A percentile compares a stretch with the other conserved stretches of the same genome.
These are phyloP conservation scores for Eriosoma lanigerum DNA, from an alignment of 1,140 invertebrate species.

Conservation along the genomic window DNA sequence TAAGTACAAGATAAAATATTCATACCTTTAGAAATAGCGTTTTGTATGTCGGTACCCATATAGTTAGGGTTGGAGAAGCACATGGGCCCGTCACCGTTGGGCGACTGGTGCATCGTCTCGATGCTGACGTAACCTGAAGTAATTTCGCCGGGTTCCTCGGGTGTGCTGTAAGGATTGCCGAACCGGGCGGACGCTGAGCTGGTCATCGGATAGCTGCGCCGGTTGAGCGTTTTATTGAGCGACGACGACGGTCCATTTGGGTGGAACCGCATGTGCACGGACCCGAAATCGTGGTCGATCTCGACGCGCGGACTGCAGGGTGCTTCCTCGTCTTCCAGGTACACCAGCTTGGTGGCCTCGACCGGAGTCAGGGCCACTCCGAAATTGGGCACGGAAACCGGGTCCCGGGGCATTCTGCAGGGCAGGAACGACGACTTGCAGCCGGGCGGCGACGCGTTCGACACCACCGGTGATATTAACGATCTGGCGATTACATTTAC, in stretches of 20 bases:
- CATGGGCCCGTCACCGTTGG: constrained; percentile 47
- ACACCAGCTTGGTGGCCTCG: constrained; percentile 70
- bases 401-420: constrained; percentile 58
- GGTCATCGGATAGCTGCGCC: constrained; percentile 60
- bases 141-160: constrained; percentile 66
- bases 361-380: constrained; percentile 64
- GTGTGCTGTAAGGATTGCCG: constrained; percentile 61
- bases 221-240: constrained; percentile 52
- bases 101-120: constrained; percentile 64
- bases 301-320: constrained; percentile 52
- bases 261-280: constrained; percentile 56
- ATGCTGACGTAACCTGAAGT: constrained; percentile 78
- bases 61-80: constrained; percentile 71
- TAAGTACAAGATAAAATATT: too few relatives aligned
- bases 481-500: constrained; percentile 62
- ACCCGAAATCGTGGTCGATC: constrained; percentile 54
- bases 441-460: constrained; percentile 65
- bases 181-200: constrained; percentile 66
- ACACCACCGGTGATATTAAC: constrained; percentile 62
- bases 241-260: constrained; percentile 52
- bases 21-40: constrained; percentile 45
- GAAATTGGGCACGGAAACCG: constrained; percentile 51
- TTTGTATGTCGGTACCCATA: constrained; percentile 60
- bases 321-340: constrained; percentile 66
- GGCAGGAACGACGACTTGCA: background rate